Evolutionary conservation across 2,888 invertebrate genomes (phyloP).

Genomic region (Sinelater perroti): DNA sequence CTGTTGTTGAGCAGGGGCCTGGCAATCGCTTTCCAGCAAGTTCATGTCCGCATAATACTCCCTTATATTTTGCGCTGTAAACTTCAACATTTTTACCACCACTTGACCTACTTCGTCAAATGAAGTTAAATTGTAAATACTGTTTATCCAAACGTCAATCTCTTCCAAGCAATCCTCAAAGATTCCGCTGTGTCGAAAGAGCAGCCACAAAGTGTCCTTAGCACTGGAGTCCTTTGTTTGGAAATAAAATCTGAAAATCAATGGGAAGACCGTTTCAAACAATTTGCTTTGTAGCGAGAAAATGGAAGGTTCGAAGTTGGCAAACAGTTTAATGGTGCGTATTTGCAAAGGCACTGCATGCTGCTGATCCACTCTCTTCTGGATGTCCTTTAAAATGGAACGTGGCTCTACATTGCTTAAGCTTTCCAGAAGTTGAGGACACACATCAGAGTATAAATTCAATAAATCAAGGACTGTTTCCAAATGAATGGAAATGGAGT

Average conservation of each 20-base stretch:
- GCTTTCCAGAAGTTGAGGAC: conserved; percentile 63
- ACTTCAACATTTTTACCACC: neutral
- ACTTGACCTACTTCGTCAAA: neutral
- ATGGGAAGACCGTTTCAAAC: conserved; percentile 46
- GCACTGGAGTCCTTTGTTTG: conserved; percentile 54
- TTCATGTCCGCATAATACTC: conserved; percentile 27
- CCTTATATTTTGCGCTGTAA: conserved; percentile 23
- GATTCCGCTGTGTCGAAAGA: conserved; percentile 70
- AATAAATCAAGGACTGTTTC: conserved; percentile 65
- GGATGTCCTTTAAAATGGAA: conserved; percentile 34
- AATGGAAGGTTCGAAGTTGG: conserved; percentile 53
- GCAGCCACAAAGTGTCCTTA: conserved; percentile 58
- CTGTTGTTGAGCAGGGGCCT: conserved; percentile 9
- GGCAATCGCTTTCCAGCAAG: conserved; percentile 5
- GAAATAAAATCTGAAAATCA: conserved; percentile 60
- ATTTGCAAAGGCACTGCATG: conserved; percentile 50
- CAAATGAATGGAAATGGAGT: conserved; percentile 46
- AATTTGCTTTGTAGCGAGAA: conserved; percentile 52
- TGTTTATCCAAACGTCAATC: conserved; percentile 55
- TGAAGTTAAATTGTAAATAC: conserved; percentile 15
- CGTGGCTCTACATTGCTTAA: conserved; percentile 42
- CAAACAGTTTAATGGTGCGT: conserved; percentile 59
- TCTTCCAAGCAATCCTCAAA: conserved; percentile 73
- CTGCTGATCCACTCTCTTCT: neutral
- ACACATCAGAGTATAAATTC: conserved; percentile 63